Evolutionary conservation across 2,888 invertebrate genomes (phyloP), one percentile per base, ranked within the genome.

Genomic region (Dusona sp.): DNA sequence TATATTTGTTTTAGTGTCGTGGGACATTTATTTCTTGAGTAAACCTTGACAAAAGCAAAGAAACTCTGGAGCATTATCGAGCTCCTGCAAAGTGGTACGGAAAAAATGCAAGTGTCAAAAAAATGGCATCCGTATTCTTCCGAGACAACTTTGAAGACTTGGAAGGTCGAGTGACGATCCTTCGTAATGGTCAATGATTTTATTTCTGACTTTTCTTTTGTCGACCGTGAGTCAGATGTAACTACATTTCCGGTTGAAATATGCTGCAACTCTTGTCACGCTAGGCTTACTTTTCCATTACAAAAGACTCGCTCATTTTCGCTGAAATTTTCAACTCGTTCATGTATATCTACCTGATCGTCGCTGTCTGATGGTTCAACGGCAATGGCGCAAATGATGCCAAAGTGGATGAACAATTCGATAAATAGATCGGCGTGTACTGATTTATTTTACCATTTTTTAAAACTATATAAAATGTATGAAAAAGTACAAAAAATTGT

Each of bases 21-120:
- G 42, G 2, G 13, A 42, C 42, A 13, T 61, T 61, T 42, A 22
- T 13, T 67, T 42, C 4, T 42, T 0, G 2, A 42, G 38, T 42
- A 42, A 25, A 42, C 25, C 42, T 38, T 25, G 22, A 67, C 42
- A 42, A 42, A 42, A 42, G 67, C 42, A 42, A 67, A 42, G 42
- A 67, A 67, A 67, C 25, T 22, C 22, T 22, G 22, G 9, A 19
- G 22, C n/a, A 4, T n/a, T 9, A 38, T 38, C 91, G 92, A 92
- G 91, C 92, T 92, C 91, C 89, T 73, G 83, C 81, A 90, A 90
- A 89, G 89, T 85, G 89, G 72, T 84, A 79, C 78, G 48, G 48
- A 33, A 45, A 77, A 48, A 29, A 48, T 33, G 51, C 16, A 64
- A 65, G n/a, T 51, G n/a, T 42, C 1, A 67, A 64, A 48, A 29